Evolutionary conservation across 2,797 vertebrate species (phyloP).

Genomic region (Gadopsis bispinosus): DNA sequence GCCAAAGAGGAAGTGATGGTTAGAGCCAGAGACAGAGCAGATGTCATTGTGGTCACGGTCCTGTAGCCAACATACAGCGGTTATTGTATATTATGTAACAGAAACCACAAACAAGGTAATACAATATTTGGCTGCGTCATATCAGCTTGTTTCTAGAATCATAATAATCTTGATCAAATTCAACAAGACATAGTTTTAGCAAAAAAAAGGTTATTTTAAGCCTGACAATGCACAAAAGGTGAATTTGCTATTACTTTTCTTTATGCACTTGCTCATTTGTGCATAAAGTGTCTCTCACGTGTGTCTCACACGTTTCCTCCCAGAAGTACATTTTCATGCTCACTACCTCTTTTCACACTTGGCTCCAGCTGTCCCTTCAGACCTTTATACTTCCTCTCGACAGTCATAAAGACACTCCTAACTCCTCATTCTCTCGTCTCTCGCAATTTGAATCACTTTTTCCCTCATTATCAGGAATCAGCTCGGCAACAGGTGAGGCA

Average conservation of each 20-base stretch:
- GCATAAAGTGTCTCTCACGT: too few species aligned
- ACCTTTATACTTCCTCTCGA: slow-evolving; percentile 37
- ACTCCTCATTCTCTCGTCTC: neutral
- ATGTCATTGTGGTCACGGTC: slow-evolving; percentile 1
- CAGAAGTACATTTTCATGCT: slow-evolving; percentile 11
- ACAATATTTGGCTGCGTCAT: neutral
- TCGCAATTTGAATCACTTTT: neutral
- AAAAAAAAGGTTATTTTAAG: neutral
- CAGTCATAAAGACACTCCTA: neutral
- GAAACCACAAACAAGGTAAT: neutral
- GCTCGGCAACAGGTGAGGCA: slow-evolving; percentile 16
- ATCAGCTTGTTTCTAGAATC: neutral
- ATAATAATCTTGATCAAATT: neutral
- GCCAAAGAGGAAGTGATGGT: neutral
- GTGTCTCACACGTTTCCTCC: slow-evolving; percentile 13
- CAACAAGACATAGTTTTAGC: neutral
- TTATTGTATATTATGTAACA: neutral
- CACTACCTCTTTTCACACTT: slow-evolving; percentile 56
- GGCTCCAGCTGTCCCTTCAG: neutral
- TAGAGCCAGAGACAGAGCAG: neutral
- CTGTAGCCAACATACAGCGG: neutral
- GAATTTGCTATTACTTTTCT: neutral
- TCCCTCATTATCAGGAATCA: neutral
- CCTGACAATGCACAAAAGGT: neutral
- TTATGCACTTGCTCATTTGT: neutral